Percentiles rank a stretch among this genome's conserved stretches.
Conservation (phyloP, 2,113 vertebrate genomes). For the Burhinus oedicnemus region DNA sequence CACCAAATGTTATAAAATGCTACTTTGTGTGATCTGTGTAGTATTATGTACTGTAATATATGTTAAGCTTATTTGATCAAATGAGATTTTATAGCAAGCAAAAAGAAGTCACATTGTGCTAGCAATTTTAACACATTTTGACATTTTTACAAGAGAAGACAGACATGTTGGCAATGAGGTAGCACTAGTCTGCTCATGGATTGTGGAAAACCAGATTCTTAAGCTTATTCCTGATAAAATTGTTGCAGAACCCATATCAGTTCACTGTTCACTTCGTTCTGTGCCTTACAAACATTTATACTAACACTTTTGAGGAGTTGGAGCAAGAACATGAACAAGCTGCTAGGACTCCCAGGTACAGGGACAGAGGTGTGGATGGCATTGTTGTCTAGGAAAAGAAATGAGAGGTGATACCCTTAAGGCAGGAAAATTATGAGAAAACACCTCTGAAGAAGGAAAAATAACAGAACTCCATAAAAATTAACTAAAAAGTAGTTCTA, state of each 20-base stretch:
- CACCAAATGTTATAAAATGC: not conserved
- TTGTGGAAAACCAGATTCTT: not conserved
- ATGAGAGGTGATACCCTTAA: not conserved
- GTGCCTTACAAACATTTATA: not conserved
- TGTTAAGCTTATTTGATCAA: not conserved
- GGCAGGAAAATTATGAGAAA: not conserved
- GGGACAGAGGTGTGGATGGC: rapidly evolving
- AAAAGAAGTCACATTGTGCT: not conserved
- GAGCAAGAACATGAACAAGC: not conserved
- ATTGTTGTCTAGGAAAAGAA: not conserved
- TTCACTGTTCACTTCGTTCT: not conserved
- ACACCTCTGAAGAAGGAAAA: not conserved
- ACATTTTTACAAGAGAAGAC: not conserved
- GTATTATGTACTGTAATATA: not conserved
- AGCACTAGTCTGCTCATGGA: not conserved
- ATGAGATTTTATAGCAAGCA: not conserved
- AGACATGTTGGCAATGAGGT: not conserved
- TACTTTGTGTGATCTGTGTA: not conserved
- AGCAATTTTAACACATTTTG: not conserved
- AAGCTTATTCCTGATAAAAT: not conserved
- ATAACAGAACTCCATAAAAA: not conserved
- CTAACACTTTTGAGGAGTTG: not conserved
- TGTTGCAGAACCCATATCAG: not conserved
- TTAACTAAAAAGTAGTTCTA: not conserved
- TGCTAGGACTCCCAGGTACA: not conserved